Percentiles rank a stretch among this genome's conserved stretches.
These are phyloP conservation scores for Mythimna impura DNA, from an alignment of 2,888 invertebrate species.

Conservation along the genomic window DNA sequence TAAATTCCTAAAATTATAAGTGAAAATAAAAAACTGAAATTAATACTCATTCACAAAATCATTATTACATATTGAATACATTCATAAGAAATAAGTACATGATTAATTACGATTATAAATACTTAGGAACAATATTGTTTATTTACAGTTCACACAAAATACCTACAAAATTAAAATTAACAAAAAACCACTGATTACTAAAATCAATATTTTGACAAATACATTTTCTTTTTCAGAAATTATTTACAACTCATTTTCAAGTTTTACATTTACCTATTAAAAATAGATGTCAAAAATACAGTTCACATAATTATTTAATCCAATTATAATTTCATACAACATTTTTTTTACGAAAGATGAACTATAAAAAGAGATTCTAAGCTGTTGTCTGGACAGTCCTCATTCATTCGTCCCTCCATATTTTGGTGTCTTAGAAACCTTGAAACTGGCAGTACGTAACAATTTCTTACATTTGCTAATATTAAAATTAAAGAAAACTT, in stretches of 20 bases:
- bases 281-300: conserved; percentile 44
- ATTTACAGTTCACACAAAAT: conserved; percentile 58
- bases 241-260: conserved; percentile 55
- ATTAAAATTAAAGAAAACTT: conserved; percentile 70
- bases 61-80: conserved; percentile 51
- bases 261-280: conserved; percentile 36
- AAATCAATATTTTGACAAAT: conserved; percentile 31
- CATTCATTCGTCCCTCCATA: conserved; percentile 75
- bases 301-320: conserved; percentile 51
- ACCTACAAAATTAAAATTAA: conserved; percentile 37
- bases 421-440: conserved; percentile 86
- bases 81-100: conserved; percentile 60
- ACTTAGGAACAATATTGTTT: conserved; percentile 63
- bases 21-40: conserved; percentile 20
- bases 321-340: conserved; percentile 43
- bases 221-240: conserved; percentile 40
- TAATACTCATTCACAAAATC: conserved; percentile 49
- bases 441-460: conserved; percentile 87
- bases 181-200: conserved; percentile 15
- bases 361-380: conserved; percentile 64
- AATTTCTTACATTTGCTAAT: conserved; percentile 78
- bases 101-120: conserved; percentile 63
- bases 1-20: conserved; percentile 23
- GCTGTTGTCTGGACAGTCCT: conserved; percentile 73
- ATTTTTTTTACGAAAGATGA: conserved; percentile 45